These are phyloP conservation scores for Dasysyrphus tricinctus DNA, from an alignment of 2,888 invertebrate species.

Conservation along the genomic window DNA sequence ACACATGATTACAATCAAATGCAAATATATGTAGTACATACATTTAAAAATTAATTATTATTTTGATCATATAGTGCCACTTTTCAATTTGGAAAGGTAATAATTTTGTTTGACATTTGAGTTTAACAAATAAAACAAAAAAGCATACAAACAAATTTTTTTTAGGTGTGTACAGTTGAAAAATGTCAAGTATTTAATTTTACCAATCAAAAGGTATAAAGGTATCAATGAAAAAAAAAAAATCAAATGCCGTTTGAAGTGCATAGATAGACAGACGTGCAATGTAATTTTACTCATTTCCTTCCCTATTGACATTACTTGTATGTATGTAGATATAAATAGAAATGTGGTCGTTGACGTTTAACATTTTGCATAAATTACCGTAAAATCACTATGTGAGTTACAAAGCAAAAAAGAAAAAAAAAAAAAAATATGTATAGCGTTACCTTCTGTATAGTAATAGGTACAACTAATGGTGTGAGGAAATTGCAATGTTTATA, in stretches of 20 bases:
- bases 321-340: background rate
- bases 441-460: background rate
- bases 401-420: background rate
- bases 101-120: slow-evolving; percentile 55
- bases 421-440: background rate
- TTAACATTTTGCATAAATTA: slow-evolving; percentile 42
- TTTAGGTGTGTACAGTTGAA: slow-evolving; percentile 36
- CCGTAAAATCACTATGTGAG: slow-evolving; percentile 3
- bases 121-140: slow-evolving; percentile 15
- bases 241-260: background rate
- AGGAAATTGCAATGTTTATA: background rate
- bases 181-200: slow-evolving; percentile 1
- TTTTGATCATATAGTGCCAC: slow-evolving; percentile 26
- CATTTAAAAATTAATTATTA: slow-evolving; percentile 41
- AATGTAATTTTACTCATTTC: background rate
- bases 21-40: background rate
- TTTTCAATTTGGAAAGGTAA: slow-evolving; percentile 47
- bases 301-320: slow-evolving; percentile 7
- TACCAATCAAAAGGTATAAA: background rate
- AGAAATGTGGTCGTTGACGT: slow-evolving; percentile 30
- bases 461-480: background rate
- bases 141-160: background rate
- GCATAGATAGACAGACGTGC: background rate
- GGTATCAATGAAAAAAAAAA: background rate
- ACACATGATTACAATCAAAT: slow-evolving; percentile 1